A percentile compares a stretch with the other conserved stretches of the same genome.
These are phyloP conservation scores for Drosophila borealis DNA, from an alignment of 2,888 invertebrate species.

Conservation along the genomic window DNA sequence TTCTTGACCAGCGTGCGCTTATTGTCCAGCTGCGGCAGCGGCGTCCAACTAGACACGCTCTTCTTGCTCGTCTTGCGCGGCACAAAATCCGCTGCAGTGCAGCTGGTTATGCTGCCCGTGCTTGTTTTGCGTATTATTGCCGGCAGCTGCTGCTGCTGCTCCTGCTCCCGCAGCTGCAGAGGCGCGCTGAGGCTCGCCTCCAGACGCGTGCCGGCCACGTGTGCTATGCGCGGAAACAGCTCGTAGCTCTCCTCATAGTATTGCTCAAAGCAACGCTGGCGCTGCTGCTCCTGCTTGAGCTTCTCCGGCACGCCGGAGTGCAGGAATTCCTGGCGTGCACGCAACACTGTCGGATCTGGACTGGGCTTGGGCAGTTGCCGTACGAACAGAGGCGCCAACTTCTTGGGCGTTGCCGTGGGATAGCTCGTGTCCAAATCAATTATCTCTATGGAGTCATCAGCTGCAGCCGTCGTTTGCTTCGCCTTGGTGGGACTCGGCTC, in stretches of 20 bases:
- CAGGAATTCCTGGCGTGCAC: slow-evolving; percentile 89
- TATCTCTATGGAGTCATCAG: slow-evolving; percentile 53
- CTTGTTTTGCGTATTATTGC: slow-evolving; percentile 8
- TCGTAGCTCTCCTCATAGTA: slow-evolving; percentile 80
- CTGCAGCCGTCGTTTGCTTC: slow-evolving; percentile 15
- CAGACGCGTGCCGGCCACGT: slow-evolving; percentile 84
- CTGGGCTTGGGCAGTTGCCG: slow-evolving; percentile 86
- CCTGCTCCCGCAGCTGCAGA: background rate
- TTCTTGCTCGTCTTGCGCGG: background rate
- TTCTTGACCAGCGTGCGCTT: slow-evolving; percentile 85
- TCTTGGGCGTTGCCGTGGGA: slow-evolving; percentile 80
- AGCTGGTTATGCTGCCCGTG: slow-evolving; percentile 60
- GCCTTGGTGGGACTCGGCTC: slow-evolving; percentile 71
- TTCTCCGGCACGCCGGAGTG: slow-evolving; percentile 90
- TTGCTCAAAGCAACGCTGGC: slow-evolving; percentile 71
- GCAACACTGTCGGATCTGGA: slow-evolving; percentile 86
- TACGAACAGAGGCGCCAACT: slow-evolving; percentile 90
- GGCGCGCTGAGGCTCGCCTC: background rate
- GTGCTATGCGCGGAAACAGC: slow-evolving; percentile 88
- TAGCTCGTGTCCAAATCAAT: slow-evolving; percentile 80
- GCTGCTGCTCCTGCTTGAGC: slow-evolving; percentile 86
- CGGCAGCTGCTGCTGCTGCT: background rate
- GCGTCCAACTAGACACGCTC: slow-evolving; percentile 9
- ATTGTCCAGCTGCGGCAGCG: slow-evolving; percentile 74
- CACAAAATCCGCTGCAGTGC: slow-evolving; percentile 52